Evolutionary conservation across 2,888 invertebrate genomes (phyloP).

Genomic region (Andrena haemorrhoa): DNA sequence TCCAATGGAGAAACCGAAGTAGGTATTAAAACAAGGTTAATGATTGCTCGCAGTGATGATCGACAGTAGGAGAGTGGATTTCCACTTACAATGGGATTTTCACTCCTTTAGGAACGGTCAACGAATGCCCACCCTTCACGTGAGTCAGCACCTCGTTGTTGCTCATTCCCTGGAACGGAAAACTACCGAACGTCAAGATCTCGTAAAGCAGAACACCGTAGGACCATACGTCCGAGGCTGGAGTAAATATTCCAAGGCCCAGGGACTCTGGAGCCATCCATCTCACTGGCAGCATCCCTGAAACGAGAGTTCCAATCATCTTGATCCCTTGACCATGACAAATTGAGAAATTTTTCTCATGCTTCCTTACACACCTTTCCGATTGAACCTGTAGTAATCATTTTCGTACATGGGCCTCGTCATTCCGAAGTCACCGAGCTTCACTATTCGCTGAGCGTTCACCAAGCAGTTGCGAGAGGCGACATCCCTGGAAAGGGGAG

Average conservation of each 20-base stretch:
- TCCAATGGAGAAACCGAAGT: not conserved
- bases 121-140: conserved; percentile 91
- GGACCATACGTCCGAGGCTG: conserved; percentile 96
- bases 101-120: conserved; percentile 91
- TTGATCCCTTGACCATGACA: not conserved
- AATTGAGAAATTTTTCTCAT: too few relatives aligned
- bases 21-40: not conserved
- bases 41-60: too few relatives aligned
- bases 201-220: conserved; percentile 95
- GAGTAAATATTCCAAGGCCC: conserved; percentile 92
- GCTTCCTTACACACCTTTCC: conserved; percentile 87
- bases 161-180: conserved; percentile 95
- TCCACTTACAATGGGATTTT: conserved; percentile 92
- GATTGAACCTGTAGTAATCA: conserved; percentile 95
- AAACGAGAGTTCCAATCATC: not conserved
- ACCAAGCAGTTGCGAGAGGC: conserved; percentile 92
- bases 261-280: conserved; percentile 98
- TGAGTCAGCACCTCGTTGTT: conserved; percentile 94
- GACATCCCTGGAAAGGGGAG: conserved; percentile 88
- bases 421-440: conserved; percentile 97
- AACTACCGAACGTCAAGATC: conserved; percentile 95
- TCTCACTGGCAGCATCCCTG: conserved; percentile 93
- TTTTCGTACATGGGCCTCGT: conserved; percentile 94
- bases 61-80: not conserved
- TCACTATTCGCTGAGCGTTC: conserved; percentile 89